Evolutionary conservation across 2,113 vertebrate species (phyloP).

Genomic region (Urocolius indicus): DNA sequence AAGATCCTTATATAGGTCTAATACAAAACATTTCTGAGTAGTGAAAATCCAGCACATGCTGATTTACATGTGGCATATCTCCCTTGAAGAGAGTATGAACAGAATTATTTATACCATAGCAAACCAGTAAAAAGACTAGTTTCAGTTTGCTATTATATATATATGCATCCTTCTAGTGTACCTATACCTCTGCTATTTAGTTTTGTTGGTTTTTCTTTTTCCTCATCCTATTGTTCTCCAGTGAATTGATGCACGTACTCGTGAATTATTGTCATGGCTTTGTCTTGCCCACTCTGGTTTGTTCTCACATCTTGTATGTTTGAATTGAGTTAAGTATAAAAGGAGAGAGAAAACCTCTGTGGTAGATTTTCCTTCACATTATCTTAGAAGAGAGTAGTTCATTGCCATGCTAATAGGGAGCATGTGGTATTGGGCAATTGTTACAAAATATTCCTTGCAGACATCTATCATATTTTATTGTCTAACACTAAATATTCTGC

Average conservation of each 20-base stretch:
- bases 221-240: neutral
- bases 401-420: neutral
- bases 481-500: neutral
- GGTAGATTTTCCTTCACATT: neutral
- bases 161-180: neutral
- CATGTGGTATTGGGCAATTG: neutral
- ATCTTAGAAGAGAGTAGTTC: neutral
- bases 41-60: neutral
- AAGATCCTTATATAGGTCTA: neutral
- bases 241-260: neutral
- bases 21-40: neutral
- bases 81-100: neutral
- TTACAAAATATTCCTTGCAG: constrained; percentile 18
- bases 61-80: neutral
- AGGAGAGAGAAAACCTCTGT: neutral
- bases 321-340: neutral
- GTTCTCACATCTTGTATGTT: neutral
- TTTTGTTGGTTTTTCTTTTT: neutral
- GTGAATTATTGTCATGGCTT: neutral
- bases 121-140: neutral
- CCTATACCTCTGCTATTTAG: neutral
- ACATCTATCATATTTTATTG: constrained; percentile 13
- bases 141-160: neutral
- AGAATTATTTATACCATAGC: neutral
- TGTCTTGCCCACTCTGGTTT: neutral